Base-by-base conservation (phyloP, 2,797 vertebrate genomes). In the Psittacula derbiana region DNA sequence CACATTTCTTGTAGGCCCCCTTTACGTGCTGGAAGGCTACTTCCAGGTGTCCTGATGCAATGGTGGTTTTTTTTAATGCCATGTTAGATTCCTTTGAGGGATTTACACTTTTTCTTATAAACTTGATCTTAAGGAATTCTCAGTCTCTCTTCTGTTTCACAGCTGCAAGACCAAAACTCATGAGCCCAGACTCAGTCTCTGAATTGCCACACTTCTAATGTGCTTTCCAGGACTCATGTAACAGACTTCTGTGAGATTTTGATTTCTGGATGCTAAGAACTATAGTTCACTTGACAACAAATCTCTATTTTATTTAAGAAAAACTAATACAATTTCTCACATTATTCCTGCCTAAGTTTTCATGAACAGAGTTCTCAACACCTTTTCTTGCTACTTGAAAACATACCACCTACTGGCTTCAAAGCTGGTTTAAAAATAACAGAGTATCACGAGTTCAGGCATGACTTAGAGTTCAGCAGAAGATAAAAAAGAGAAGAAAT, bases 401-500 rank as follows among this genome's bases (percentile, higher is more conserved):
- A 87, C 73, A 44, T 91, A 78, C 91, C 89, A 92, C 95, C 93
- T 92, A 91, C 89, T 93, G 84, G 65, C 88, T 96, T 93, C 88
- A 92, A 82, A 95, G 89, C 65, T 80, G 30, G 61, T 86, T 91
- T 93, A 93, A 91, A 94, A 95, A 96, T 86, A 92, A 64, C 70
- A 40, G 74, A 80, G 87, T 94, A 80, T 94, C 87, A 94, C 66
- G 66, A 96, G 91, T 95, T 94, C 79, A 80, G 92, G 79, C 89
- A 72, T 96, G 95, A 91, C 89, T 95, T 87, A 43, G 92, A 92
- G 93, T 96, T 95, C 94, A 96, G 58, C 79, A 83, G 88, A 67
- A 88, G 55, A 65, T 66, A 53, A 76, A 86, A 88, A 92, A 80
- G 40, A 85, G 69, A 92, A 96, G 44, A 91, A 89, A 80, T 78